Evolutionary conservation across 2,797 vertebrate species (phyloP).

Genomic region (Nyctalus aviator): DNA sequence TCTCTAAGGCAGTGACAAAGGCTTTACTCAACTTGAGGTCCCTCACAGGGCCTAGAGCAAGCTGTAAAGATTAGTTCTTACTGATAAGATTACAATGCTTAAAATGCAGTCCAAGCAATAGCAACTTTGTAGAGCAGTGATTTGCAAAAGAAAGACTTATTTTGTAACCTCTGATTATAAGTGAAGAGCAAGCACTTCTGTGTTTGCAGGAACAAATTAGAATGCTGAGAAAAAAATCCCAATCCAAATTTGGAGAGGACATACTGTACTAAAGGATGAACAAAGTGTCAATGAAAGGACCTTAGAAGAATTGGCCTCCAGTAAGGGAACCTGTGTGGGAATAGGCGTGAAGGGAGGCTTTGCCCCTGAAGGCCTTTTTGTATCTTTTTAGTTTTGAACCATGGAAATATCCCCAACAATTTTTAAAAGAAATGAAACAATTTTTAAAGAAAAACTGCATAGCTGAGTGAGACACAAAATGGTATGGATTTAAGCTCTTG

Average conservation of each 20-base stretch:
- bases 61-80: constrained; percentile 24
- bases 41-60: neutral
- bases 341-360: neutral
- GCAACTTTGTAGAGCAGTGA: neutral
- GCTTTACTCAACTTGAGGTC: neutral
- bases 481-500: neutral
- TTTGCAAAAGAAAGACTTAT: neutral
- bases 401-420: neutral
- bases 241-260: constrained; percentile 36
- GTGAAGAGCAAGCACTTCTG: neutral
- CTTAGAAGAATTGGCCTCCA: neutral
- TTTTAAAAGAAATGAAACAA: neutral
- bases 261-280: constrained; percentile 26
- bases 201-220: constrained; percentile 33
- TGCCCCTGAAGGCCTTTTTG: neutral
- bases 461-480: neutral
- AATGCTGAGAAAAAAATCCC: neutral
- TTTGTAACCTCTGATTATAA: neutral
- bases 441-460: constrained; percentile 33
- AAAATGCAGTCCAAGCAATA: neutral
- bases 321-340: neutral
- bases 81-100: neutral
- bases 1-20: neutral
- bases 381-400: constrained; percentile 3
- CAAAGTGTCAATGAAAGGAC: neutral